These are phyloP conservation scores for Drosophila bifasciata DNA, from an alignment of 1,140 invertebrate species.

Conservation along the genomic window DNA sequence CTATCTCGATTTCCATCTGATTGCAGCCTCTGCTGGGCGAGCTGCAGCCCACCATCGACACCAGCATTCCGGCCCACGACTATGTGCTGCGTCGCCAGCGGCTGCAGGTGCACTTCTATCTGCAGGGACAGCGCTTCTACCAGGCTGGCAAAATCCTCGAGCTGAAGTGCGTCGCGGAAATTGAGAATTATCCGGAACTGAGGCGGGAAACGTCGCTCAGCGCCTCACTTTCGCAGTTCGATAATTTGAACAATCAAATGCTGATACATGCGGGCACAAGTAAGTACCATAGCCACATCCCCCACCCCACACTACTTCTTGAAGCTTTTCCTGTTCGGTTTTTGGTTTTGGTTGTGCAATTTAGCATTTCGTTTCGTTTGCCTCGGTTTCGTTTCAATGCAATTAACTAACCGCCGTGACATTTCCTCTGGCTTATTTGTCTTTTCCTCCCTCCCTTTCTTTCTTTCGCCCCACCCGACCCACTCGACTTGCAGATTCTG, in stretches of 20 bases:
- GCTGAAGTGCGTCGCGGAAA: constrained; percentile 82
- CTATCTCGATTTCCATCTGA: not conserved
- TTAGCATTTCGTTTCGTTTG: constrained; percentile 2
- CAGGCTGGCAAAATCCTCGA: constrained; percentile 66
- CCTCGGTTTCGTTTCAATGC: not conserved
- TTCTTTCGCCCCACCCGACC: not conserved
- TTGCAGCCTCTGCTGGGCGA: constrained; percentile 71
- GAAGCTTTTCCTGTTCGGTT: not conserved
- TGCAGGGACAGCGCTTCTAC: constrained; percentile 78
- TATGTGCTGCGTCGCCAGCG: constrained; percentile 74
- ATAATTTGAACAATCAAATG: constrained; percentile 83
- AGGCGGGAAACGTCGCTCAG: constrained; percentile 68
- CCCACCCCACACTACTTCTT: not conserved
- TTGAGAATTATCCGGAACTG: constrained; percentile 80
- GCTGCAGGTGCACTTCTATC: constrained; percentile 77
- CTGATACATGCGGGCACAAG: constrained; percentile 70
- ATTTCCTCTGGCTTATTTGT: constrained; percentile 5
- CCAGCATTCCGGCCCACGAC: constrained; percentile 76
- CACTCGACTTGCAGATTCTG: constrained; percentile 39
- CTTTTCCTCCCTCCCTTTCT: constrained; percentile 1
- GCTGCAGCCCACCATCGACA: constrained; percentile 74
- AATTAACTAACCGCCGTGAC: constrained; percentile 21
- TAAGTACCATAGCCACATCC: constrained; percentile 25
- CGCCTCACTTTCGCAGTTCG: constrained; percentile 67
- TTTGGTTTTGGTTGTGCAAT: constrained; percentile 4